Base-by-base conservation (phyloP, 2,888 invertebrate genomes). In the Julus scandinavius region DNA sequence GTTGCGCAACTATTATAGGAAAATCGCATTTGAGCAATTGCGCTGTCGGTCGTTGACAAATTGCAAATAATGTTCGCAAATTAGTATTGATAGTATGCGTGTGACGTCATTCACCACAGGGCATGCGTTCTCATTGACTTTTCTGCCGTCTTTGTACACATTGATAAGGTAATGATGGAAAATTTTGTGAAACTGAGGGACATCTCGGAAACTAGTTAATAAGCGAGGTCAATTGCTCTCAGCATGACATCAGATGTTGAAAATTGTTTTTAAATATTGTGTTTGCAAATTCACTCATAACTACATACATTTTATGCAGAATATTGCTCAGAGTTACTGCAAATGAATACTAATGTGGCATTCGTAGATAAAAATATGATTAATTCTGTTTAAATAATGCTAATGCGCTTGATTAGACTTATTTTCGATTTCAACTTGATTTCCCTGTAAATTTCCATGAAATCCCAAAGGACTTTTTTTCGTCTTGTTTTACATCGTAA, bases 351-450 rank as follows among this genome's bases (percentile, higher is more conserved):
- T 80, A 80, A 38, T 80, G 38, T 40, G 11, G 3, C 38, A 40
- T 63, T 38, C 38, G 38, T 38, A 38, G 80, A 38, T 38, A 80
- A 38, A 80, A 38, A 29, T 80, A 11, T 5, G 38, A 80, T 80
- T 80, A 80, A 72, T 72, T 72, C 72, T 72, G 29, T n/a, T 11
- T 20, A 80, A 80, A 80, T 80, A 29, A 80, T 80, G 13, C 80
- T 0, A 15, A 80, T 13, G 38, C 13, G 17, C 20, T 17, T 17
- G 13, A 54, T 63, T 20, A 3, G 80, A 29, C 80, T 15, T 1
- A 38, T 38, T 72, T 80, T 80, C 80, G 38, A 80, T 80, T 80
- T 80, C 4, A 80, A 38, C 38, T 29, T 80, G 38, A 80, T 80
- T 80, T 80, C 1, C 80, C 38, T 15, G 15, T 38, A 13, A 80